Evolutionary conservation across 2,797 vertebrate species (phyloP), one percentile per base, ranked within the genome.

Genomic region (Pangasius mekongensis): DNA sequence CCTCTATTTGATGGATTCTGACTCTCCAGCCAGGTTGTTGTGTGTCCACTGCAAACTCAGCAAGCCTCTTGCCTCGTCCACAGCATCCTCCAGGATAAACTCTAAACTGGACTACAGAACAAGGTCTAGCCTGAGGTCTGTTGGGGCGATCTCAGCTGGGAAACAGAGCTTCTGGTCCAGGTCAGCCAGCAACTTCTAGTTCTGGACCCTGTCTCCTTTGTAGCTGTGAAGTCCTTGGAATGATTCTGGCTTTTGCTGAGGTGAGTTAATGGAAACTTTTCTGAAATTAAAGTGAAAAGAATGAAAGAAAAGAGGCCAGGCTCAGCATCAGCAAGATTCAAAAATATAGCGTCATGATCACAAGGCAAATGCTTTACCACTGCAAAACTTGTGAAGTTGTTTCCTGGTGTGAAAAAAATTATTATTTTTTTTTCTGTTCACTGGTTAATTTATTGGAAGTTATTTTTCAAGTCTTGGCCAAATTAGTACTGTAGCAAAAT

Each of bases 351-450:
- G 3, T 64, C 27, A 83, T 43, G 39, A 83, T 64, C 58, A 64
- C 60, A 81, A 39, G 13, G 27, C 11, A 60, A 27, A 43, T 27
- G 13, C 22, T 43, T 62, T 39, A 24, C 27, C 27, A 47, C 39
- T 7, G 9, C 22, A 16, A 4, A 66, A 71, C 66, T 49, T 36
- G 20, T 69, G 47, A 36, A 84, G 83, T 2, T 49, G 60, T 24
- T 71, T 71, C 69, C 54, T 69, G 64, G 64, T 71, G 64, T 69
- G 22, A 67, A 84, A 36, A 71, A 7, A 84, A 30, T 24, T 39
- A 3, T 39, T 39, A 0, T 14, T 2, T 2, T 30, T 77, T 81
- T 20, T 39, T 60, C 8, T 27, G 78, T 13, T 82, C 58, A 67
- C 62, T 49, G 39, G 43, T 67, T 71, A 22, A 8, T 33, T 52